Evolutionary conservation across 2,113 vertebrate species (phyloP).

Genomic region (Dromaius novaehollandiae): DNA sequence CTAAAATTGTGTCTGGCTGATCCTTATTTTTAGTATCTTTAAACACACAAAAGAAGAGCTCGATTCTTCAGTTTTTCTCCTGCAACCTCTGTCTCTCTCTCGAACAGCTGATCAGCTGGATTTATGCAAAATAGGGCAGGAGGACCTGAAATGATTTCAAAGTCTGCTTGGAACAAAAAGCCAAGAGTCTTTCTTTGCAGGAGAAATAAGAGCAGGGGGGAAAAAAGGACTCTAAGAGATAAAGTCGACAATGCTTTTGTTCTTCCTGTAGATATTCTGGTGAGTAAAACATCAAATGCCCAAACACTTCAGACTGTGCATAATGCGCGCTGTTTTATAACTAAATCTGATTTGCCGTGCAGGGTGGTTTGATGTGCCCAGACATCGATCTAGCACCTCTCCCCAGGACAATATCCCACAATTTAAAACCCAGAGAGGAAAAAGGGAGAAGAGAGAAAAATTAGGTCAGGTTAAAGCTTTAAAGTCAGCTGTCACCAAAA

Average conservation of each 20-base stretch:
- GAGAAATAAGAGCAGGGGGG: neutral
- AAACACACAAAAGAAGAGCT: neutral
- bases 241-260: constrained; percentile 1
- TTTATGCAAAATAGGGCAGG: neutral
- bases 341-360: neutral
- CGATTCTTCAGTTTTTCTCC: neutral
- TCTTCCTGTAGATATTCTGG: neutral
- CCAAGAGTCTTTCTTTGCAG: neutral
- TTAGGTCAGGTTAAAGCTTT: neutral
- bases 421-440: neutral
- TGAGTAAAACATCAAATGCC: constrained; percentile 34
- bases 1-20: neutral
- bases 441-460: neutral
- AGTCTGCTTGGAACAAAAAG: constrained; percentile 16
- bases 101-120: neutral
- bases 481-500: neutral
- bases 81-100: neutral
- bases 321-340: neutral
- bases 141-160: constrained; percentile 7
- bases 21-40: neutral
- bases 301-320: neutral
- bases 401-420: neutral
- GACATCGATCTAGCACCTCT: neutral
- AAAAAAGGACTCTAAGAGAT: neutral
- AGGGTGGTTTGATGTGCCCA: neutral